phyloP scores from a whole-genome alignment of 2,797 vertebrate species.

The Epinephelus malabaricus region DNA sequence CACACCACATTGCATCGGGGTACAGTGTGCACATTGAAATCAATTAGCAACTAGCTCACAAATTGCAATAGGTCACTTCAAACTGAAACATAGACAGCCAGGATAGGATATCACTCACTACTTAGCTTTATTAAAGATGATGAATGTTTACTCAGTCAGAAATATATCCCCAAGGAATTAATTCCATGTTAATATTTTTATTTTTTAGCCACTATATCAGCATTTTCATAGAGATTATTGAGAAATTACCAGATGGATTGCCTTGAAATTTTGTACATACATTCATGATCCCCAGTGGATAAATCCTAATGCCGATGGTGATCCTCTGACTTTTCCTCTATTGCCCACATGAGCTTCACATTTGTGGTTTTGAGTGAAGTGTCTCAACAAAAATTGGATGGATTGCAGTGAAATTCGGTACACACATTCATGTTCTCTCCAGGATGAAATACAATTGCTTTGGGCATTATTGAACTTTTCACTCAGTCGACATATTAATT shows the following conservation, averaged over 20 bases:
- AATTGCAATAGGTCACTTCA: constrained; percentile 18
- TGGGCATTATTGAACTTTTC: not conserved
- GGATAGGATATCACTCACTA: not conserved
- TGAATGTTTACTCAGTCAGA: not conserved
- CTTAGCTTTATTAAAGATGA: constrained; percentile 14
- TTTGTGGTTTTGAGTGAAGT: not conserved
- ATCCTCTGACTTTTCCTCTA: not conserved
- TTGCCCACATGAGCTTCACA: not conserved
- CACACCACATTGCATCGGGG: not conserved
- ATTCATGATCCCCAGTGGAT: not conserved
- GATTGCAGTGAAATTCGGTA: not conserved
- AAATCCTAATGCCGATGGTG: not conserved
- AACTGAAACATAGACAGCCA: not conserved
- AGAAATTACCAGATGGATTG: not conserved
- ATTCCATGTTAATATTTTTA: not conserved
- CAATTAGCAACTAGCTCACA: not conserved
- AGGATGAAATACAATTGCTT: not conserved
- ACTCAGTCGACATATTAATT: not conserved
- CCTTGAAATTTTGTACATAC: not conserved
- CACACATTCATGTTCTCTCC: not conserved
- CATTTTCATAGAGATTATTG: not conserved
- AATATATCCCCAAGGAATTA: not conserved
- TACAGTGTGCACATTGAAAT: not conserved
- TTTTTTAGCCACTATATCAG: not conserved
- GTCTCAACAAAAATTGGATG: not conserved